A percentile compares a stretch with the other conserved stretches of the same genome.
phyloP scores from a whole-genome alignment of 1,140 invertebrate species.

The Drosophila parabipectinata region DNA sequence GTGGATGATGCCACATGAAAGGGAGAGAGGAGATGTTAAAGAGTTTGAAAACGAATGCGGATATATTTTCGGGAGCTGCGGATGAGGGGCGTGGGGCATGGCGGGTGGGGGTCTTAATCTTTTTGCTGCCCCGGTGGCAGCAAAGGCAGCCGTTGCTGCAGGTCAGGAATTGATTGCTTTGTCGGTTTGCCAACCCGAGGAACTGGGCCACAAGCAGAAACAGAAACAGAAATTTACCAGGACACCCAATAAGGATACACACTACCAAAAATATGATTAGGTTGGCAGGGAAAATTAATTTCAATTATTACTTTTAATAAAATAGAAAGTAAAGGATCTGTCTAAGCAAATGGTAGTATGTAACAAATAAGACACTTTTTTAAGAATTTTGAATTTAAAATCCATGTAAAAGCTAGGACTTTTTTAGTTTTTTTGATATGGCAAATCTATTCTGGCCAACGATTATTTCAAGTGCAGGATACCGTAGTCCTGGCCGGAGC shows the following conservation, averaged over 20 bases:
- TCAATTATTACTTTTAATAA: background rate
- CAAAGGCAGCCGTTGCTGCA: constrained; percentile 25
- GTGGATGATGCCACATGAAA: constrained; percentile 56
- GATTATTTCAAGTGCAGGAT: constrained; percentile 16
- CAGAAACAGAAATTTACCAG: constrained; percentile 24
- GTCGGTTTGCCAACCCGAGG: constrained; percentile 68
- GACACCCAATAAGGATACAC: constrained; percentile 10
- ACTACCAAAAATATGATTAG: constrained; percentile 15
- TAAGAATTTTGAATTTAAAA: too few species aligned
- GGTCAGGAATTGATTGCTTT: constrained; percentile 76
- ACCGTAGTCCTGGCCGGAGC: background rate
- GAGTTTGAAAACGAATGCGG: constrained; percentile 52
- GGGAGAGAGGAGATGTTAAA: constrained; percentile 61
- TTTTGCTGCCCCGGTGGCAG: constrained; percentile 31
- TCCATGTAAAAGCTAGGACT: too few species aligned
- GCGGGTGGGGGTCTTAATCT: constrained; percentile 55
- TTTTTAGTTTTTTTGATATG: background rate
- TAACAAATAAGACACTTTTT: too few species aligned
- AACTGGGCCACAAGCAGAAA: constrained; percentile 42
- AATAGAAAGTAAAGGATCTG: too few species aligned
- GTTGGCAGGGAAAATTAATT: background rate
- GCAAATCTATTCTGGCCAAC: too few species aligned
- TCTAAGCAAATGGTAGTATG: too few species aligned
- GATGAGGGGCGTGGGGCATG: background rate
- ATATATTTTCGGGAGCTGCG: constrained; percentile 48